Base-by-base conservation (phyloP, 2,113 vertebrate species). In the Plotosus lineatus region DNA sequence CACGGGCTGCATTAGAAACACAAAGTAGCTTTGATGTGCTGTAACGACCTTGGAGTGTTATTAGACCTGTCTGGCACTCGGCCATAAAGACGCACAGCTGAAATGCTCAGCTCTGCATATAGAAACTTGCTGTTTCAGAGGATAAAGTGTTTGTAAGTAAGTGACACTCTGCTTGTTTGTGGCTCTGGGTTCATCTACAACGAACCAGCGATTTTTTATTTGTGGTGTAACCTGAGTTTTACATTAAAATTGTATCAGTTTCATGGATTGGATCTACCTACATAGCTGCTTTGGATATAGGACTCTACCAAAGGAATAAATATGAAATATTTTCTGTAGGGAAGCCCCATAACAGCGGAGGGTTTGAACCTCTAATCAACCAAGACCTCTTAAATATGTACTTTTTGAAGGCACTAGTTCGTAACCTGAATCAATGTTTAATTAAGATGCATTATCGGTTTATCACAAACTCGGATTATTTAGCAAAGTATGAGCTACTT, bases 1-100 rank as follows among this genome's bases (percentile, higher is more conserved):
- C 88, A 91, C 19, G 87, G 86, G 91, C 88, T 90, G 84, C 90
- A 84, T 81, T 92, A 90, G 92, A 83, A 92, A 79, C 80, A 78
- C 73, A 80, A 81, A 84, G 68, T 81, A 84, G 50, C 79, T 38
- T 73, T 81, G 79, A 84, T 81, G 83, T 78, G 80, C 80, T 69
- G 68, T 81, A 73, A 55, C 58, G 83, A 84, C 83, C 78, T 84
- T 84, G 83, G 79, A 56, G 65, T 71, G 65, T 84, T 84, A 84
- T 81, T 76, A 80, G 53, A 82, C 50, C 42, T 76, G 80, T 50
- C 83, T 81, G 68, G 78, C 53, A 36, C 31, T 40, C 33, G 46
- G 77, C 79, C n/a, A 68, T 53, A 50, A 80, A 77, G 44, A 44
- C 69, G 53, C 38, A 65, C 61, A 21, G 63, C 61, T 69, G 58